Conservation (phyloP, 2,113 vertebrate species). For the Limanda limanda region DNA sequence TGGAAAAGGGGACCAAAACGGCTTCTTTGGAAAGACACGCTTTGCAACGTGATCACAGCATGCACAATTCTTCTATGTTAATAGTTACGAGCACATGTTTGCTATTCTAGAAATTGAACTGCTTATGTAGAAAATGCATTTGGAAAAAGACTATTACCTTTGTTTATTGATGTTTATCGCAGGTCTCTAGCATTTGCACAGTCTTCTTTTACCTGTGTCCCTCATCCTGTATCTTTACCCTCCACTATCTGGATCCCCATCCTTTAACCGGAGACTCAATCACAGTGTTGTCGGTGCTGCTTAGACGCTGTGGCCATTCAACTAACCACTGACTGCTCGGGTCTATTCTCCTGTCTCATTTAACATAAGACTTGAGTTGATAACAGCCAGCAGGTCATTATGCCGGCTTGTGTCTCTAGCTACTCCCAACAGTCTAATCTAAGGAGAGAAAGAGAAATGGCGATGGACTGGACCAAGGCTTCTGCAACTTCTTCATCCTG, state of each 20-base stretch:
- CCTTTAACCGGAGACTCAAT: constrained; percentile 51
- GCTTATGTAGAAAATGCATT: neutral
- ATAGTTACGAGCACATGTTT: neutral
- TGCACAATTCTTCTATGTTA: neutral
- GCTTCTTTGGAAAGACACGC: no score
- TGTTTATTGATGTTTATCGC: constrained; percentile 8
- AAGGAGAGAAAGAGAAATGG: constrained; percentile 48
- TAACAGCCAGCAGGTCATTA: constrained; percentile 59
- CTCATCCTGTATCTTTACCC: constrained; percentile 24
- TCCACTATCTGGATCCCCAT: constrained; percentile 26
- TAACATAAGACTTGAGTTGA: constrained; percentile 51
- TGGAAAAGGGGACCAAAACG: no score
- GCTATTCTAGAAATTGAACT: neutral
- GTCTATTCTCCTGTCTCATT: constrained; percentile 63
- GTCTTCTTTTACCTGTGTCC: constrained; percentile 26
- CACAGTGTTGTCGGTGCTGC: constrained; percentile 39
- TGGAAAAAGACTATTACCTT: neutral
- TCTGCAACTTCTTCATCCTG: constrained; percentile 50
- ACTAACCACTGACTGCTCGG: constrained; percentile 41
- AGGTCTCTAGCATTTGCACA: constrained; percentile 4
- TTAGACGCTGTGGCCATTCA: constrained; percentile 32
- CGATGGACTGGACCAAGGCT: constrained; percentile 50
- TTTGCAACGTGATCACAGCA: no score
- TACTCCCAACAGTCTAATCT: constrained; percentile 58
- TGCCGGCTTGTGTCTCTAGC: constrained; percentile 43